Evolutionary conservation across 1,140 invertebrate species (phyloP), one percentile per base, ranked within the genome.

Genomic region (Caenorhabditis latens): DNA sequence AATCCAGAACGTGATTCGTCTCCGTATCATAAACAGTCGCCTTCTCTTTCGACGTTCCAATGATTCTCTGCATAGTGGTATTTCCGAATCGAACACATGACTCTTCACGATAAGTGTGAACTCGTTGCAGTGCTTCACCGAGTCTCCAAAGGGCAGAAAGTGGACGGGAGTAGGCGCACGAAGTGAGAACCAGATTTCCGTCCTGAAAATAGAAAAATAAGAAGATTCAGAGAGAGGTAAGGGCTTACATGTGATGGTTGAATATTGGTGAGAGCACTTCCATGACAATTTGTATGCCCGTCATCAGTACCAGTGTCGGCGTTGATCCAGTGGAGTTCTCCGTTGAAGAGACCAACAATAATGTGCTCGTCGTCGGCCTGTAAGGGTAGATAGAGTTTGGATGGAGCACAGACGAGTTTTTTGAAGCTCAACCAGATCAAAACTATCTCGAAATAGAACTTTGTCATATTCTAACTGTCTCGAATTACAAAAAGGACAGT

Each of bases 21-120:
- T 94, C 94, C 53, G 97, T 95, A 92, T 99, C 98, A 93, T 97
- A 99, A 71, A 99, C 67, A 16, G 75, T 86, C 16, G 82, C 88
- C 84, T 46, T 89, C 16, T 89, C 61, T 19, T 13, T 57, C 32
- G 14, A 40, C 1, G 94, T 94, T 19, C 94, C 94, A 79, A 98
- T 95, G 85, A 97, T 95, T 91, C 95, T 95, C 90, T 98, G 96
- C 93, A 97, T 96, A 0, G 94, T 93, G 67, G 95, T 92, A 93
- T 98, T 97, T 90, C 96, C 96, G 93, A 99, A 98, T 92, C 98
- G 96, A 8, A 96, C 95, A 92, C 97, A 96, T 89, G 96, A 95
- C 89, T 98, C 97, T 65, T 96, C 95, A 89, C 96, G 94, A 88
- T 97, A 95, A 19, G 93, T 93, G 92, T 93, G 94, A 94, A 95